Conservation (phyloP, 2,113 vertebrate genomes). For the Vidua macroura region DNA sequence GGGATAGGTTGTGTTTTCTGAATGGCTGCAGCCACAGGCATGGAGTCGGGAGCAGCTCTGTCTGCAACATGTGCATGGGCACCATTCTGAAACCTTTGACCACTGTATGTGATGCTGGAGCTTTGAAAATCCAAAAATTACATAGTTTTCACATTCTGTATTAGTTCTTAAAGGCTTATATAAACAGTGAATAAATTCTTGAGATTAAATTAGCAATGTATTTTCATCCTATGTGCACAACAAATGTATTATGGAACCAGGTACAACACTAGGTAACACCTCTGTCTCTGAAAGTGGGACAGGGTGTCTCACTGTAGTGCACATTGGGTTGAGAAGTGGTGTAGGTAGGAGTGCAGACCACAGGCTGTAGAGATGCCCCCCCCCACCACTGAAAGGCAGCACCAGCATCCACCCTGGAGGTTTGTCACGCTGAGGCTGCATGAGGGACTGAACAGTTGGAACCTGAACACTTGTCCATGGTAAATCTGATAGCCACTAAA, state of each 20-base stretch:
- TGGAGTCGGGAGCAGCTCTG: not conserved
- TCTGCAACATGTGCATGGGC: not conserved
- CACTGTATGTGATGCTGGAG: not conserved
- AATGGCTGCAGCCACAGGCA: not conserved
- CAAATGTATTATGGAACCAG: accelerated
- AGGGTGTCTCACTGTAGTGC: not conserved
- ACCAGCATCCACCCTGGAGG: not conserved
- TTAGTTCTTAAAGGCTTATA: not conserved
- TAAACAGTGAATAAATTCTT: not conserved
- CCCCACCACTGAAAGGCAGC: not conserved
- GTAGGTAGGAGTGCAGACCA: too few species aligned
- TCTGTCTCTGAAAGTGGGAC: not conserved
- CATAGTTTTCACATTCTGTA: not conserved
- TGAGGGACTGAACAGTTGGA: not conserved
- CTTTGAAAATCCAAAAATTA: not conserved
- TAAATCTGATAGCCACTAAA: not conserved
- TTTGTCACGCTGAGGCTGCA: not conserved
- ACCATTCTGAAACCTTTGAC: not conserved
- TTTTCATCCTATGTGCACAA: not conserved
- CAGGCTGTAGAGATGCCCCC: not conserved
- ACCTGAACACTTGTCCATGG: not conserved
- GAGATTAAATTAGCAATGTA: not conserved
- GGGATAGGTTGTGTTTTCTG: not conserved
- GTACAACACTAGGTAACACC: not conserved
- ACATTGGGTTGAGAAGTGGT: not conserved